Conservation (phyloP, 2,888 invertebrate species). For the Geotrupes spiniger region DNA sequence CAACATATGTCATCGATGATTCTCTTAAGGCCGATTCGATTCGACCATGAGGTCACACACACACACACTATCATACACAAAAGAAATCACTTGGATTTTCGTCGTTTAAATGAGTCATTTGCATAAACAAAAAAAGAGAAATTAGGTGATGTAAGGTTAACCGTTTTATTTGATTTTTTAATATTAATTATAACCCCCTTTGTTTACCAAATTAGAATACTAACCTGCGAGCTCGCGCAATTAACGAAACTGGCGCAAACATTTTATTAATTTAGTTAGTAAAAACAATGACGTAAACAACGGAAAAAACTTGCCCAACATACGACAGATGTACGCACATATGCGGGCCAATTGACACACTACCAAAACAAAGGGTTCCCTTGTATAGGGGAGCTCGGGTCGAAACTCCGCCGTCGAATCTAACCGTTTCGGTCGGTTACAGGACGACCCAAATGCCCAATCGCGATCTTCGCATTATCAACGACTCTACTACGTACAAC, state of each 20-base stretch:
- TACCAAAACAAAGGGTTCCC: slow-evolving; percentile 24
- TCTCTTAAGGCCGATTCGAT: slow-evolving; percentile 9
- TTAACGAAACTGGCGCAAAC: slow-evolving; percentile 3
- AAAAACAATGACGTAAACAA: slow-evolving; percentile 17
- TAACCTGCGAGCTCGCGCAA: slow-evolving; percentile 2
- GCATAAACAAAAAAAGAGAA: slow-evolving; percentile 8
- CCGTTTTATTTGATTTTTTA: slow-evolving; percentile 1
- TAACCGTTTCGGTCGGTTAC: slow-evolving; percentile 11
- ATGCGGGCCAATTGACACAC: slow-evolving; percentile 23
- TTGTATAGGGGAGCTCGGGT: slow-evolving; percentile 12
- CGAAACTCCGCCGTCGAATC: slow-evolving; percentile 14
- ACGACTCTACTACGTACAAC: no score
- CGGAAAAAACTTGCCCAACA: slow-evolving; percentile 11
- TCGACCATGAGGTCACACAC: slow-evolving; percentile 8
- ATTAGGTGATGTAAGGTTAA: slow-evolving; percentile 10
- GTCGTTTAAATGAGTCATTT: slow-evolving; percentile 16
- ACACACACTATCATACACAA: slow-evolving; percentile 8
- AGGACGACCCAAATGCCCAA: slow-evolving; percentile 16
- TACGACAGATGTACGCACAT: slow-evolving; percentile 21
- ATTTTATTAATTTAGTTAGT: slow-evolving; percentile 12
- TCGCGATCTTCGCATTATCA: no score
- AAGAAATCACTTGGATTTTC: neutral
- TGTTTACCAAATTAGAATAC: neutral
- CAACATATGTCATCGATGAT: slow-evolving; percentile 10
- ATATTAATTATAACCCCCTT: slow-evolving; percentile 7